These are phyloP conservation scores for Cyanoderma ruficeps DNA, from an alignment of 2,113 vertebrate genomes.

Conservation along the genomic window DNA sequence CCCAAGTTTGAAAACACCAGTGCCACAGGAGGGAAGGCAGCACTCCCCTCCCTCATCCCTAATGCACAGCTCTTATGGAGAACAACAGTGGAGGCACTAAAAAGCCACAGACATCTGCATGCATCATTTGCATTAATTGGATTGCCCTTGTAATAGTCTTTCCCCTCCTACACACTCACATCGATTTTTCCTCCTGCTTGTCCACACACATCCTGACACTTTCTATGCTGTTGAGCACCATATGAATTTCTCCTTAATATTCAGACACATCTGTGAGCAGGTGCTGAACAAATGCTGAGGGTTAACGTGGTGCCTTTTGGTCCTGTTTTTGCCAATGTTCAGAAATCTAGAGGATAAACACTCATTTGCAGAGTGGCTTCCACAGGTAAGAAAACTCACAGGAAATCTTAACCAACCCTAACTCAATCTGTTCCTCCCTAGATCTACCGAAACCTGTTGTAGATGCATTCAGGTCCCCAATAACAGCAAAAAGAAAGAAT, in stretches of 20 bases:
- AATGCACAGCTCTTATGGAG: background rate
- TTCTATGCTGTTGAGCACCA: background rate
- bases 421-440: background rate
- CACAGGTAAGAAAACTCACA: background rate
- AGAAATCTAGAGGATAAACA: background rate
- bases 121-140: constrained; percentile 55
- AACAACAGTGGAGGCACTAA: background rate
- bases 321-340: background rate
- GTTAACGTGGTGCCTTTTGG: background rate
- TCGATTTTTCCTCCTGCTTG: constrained; percentile 31
- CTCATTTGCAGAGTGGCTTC: background rate
- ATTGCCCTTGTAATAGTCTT: constrained; percentile 31
- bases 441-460: background rate
- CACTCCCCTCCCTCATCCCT: background rate
- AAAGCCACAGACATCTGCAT: constrained; percentile 19
- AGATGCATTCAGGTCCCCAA: background rate
- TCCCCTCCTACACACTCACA: background rate
- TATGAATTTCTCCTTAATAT: background rate
- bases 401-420: background rate
- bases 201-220: background rate
- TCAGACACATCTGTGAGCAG: background rate
- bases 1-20: background rate
- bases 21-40: background rate
- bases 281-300: background rate
- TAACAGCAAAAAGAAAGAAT: background rate